phyloP scores from a whole-genome alignment of 2,113 vertebrate species.

The Menura novaehollandiae region DNA sequence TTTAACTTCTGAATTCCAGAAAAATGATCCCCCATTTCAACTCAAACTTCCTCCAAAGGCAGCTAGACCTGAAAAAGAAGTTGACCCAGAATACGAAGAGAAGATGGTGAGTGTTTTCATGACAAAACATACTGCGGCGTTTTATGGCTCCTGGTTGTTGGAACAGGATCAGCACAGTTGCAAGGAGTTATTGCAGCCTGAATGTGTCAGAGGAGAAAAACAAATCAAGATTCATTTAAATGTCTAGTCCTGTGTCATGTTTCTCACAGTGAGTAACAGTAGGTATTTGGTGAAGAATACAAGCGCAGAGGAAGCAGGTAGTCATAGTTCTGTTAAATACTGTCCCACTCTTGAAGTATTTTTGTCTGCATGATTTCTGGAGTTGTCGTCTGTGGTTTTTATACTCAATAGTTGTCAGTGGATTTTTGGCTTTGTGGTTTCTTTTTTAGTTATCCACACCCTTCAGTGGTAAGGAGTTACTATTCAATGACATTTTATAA shows the following conservation, averaged over 20 bases:
- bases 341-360: not conserved
- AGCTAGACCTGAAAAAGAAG: slow-evolving; percentile 72
- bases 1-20: slow-evolving; percentile 64
- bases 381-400: not conserved
- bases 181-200: not conserved
- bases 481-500: not conserved
- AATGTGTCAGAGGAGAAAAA: not conserved
- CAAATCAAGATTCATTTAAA: not conserved
- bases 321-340: not conserved
- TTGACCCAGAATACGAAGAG: slow-evolving; percentile 84
- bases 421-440: not conserved
- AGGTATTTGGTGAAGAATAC: not conserved
- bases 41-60: slow-evolving; percentile 77
- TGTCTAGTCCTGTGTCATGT: not conserved
- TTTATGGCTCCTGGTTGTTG: not conserved
- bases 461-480: not conserved
- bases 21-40: slow-evolving; percentile 76
- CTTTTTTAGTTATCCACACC: not conserved
- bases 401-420: not conserved
- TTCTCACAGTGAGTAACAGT: not conserved
- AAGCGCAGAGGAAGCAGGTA: not conserved
- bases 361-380: not conserved
- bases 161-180: not conserved
- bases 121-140: not conserved
- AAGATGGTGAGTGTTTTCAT: slow-evolving; percentile 78